These are phyloP conservation scores for Alaudala cheleensis DNA, from an alignment of 2,113 vertebrate genomes.

Conservation along the genomic window DNA sequence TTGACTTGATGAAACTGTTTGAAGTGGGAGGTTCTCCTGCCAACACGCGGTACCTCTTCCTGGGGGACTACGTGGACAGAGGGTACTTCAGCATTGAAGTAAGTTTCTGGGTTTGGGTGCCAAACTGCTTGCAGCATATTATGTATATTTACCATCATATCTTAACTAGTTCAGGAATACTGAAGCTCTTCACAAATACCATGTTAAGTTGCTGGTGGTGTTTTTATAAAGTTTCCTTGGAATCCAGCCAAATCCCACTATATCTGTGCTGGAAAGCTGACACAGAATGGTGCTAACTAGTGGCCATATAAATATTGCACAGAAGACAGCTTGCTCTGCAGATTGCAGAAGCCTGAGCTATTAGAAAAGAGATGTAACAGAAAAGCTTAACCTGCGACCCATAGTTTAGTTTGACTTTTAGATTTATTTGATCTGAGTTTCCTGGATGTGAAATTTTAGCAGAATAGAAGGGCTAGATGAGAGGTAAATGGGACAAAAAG, in stretches of 20 bases:
- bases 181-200: not conserved
- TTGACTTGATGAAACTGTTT: slow-evolving; percentile 99
- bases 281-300: not conserved
- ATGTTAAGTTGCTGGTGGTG: not conserved
- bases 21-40: slow-evolving; percentile 98
- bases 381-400: not conserved
- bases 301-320: not conserved
- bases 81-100: slow-evolving; percentile 99
- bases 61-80: slow-evolving; percentile 99
- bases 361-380: not conserved
- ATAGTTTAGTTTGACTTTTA: not conserved
- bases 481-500: not conserved
- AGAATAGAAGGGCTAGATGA: not conserved
- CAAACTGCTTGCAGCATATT: not conserved
- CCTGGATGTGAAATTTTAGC: not conserved
- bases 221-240: not conserved
- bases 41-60: slow-evolving; percentile 97
- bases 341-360: not conserved
- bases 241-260: not conserved
- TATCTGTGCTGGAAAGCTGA: not conserved
- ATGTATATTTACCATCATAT: not conserved
- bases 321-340: not conserved
- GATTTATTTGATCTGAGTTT: not conserved
- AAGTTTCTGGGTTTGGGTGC: slow-evolving; percentile 66
- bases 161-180: not conserved